Percentiles rank a stretch among this genome's conserved stretches.
These are phyloP conservation scores for Anolis sagrei DNA, from an alignment of 2,113 vertebrate genomes.

Conservation along the genomic window DNA sequence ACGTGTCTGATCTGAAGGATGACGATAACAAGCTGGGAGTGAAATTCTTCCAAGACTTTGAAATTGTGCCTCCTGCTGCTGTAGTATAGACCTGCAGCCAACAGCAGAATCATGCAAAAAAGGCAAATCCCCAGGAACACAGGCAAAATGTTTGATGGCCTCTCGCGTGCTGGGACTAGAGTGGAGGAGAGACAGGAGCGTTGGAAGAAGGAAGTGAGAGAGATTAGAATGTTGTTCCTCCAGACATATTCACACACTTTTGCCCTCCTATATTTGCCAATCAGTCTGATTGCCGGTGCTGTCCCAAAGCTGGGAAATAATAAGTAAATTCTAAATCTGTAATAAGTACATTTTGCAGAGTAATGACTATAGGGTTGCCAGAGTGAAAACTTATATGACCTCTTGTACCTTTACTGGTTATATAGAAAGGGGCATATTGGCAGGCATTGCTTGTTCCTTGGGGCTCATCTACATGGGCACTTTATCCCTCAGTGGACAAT, in stretches of 20 bases:
- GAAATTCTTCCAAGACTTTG: constrained; percentile 83
- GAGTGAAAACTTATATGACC: too few species aligned
- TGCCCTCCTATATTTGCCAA: neutral
- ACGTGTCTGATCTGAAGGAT: constrained; percentile 81
- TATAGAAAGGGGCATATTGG: too few species aligned
- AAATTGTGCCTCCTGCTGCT: constrained; percentile 74
- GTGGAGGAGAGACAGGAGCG: neutral
- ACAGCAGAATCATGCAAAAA: constrained; percentile 84
- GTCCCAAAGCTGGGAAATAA: neutral
- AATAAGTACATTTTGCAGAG: too few species aligned
- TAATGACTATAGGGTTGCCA: too few species aligned
- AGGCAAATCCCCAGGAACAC: constrained; percentile 79
- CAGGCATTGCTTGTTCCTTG: too few species aligned
- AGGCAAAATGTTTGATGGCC: constrained; percentile 71
- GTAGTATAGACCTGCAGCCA: constrained; percentile 85
- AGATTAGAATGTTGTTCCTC: constrained; percentile 30
- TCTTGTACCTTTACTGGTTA: too few species aligned
- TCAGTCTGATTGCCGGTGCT: neutral
- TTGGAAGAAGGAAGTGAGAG: constrained; percentile 39
- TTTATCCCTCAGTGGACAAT: too few species aligned
- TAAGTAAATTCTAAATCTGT: too few species aligned
- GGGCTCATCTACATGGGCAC: too few species aligned
- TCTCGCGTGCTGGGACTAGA: constrained; percentile 76
- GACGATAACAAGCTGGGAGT: constrained; percentile 80
- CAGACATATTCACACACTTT: neutral